A percentile compares a stretch with the other conserved stretches of the same genome.
Conservation (phyloP, 2,113 vertebrate species). For the Meriones unguiculatus region DNA sequence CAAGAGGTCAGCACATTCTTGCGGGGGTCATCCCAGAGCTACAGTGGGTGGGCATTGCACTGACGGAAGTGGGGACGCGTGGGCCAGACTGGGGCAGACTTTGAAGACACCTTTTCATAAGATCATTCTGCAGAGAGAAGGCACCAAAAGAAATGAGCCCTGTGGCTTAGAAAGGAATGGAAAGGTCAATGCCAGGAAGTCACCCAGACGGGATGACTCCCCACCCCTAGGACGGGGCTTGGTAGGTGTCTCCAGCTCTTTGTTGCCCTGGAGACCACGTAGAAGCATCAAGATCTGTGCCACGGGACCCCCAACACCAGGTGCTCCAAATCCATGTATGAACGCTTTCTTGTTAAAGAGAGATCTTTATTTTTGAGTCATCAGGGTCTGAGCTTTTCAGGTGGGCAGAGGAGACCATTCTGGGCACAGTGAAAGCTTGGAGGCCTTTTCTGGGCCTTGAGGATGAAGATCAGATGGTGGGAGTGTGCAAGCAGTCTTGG, state of each 20-base stretch:
- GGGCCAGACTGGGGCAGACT: not conserved
- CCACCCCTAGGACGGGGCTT: not conserved
- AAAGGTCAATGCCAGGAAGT: too few relatives aligned
- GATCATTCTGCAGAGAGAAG: not conserved
- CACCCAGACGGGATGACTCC: not conserved
- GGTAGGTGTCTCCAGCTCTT: accelerated
- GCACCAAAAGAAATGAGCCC: not conserved
- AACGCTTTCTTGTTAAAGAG: not conserved
- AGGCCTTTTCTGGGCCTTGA: not conserved
- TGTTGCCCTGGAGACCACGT: accelerated
- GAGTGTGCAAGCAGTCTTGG: not conserved
- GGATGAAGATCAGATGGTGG: not conserved
- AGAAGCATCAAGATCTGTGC: accelerated
- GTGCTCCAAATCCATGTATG: accelerated
- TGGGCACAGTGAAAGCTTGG: not conserved
- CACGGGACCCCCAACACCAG: accelerated
- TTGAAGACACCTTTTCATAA: not conserved
- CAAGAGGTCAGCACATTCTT: not conserved
- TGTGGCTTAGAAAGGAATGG: not conserved
- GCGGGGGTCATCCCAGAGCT: too few relatives aligned
- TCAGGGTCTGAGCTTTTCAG: not conserved
- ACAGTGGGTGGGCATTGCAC: not conserved
- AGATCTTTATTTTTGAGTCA: not conserved
- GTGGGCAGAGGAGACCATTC: not conserved
- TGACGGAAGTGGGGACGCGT: not conserved